phyloP scores from a whole-genome alignment of 2,797 vertebrate species.

The Myripristis jacobus region DNA sequence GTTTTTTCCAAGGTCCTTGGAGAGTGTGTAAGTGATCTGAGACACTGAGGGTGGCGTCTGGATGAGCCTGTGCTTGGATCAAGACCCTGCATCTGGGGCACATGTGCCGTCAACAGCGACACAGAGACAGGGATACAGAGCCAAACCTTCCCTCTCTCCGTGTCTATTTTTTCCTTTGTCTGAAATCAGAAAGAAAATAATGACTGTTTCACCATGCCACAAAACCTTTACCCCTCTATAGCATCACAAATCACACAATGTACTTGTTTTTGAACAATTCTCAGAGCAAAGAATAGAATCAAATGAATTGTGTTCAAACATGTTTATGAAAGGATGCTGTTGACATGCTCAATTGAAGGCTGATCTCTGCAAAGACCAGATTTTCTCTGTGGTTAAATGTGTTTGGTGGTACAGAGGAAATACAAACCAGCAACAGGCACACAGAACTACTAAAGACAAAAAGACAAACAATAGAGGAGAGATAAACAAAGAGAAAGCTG shows the following conservation, averaged over 20 bases:
- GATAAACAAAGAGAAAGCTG: constrained; percentile 55
- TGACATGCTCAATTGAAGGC: constrained; percentile 61
- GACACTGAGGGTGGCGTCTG: constrained; percentile 78
- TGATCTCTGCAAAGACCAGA: constrained; percentile 40
- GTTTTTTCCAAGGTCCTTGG: constrained; percentile 79
- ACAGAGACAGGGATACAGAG: constrained; percentile 52
- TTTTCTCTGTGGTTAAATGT: constrained; percentile 60
- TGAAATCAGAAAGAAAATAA: constrained; percentile 39
- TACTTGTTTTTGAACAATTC: constrained; percentile 28
- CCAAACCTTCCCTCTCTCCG: constrained; percentile 49
- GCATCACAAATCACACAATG: constrained; percentile 5
- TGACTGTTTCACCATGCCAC: constrained; percentile 37
- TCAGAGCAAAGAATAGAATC: constrained; percentile 29
- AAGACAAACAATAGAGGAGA: constrained; percentile 39
- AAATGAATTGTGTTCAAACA: constrained; percentile 50
- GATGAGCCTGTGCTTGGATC: constrained; percentile 77
- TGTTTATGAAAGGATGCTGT: constrained; percentile 57
- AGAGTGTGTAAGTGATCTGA: constrained; percentile 78
- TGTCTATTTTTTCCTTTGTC: constrained; percentile 39
- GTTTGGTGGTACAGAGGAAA: constrained; percentile 49
- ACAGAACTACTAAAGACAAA: constrained; percentile 46
- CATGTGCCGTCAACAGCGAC: constrained; percentile 77
- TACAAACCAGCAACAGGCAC: constrained; percentile 62
- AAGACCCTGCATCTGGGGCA: constrained; percentile 79
- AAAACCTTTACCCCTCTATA: constrained; percentile 26